These are phyloP conservation scores for Meles meles DNA, from an alignment of 2,113 vertebrate species.

Conservation along the genomic window DNA sequence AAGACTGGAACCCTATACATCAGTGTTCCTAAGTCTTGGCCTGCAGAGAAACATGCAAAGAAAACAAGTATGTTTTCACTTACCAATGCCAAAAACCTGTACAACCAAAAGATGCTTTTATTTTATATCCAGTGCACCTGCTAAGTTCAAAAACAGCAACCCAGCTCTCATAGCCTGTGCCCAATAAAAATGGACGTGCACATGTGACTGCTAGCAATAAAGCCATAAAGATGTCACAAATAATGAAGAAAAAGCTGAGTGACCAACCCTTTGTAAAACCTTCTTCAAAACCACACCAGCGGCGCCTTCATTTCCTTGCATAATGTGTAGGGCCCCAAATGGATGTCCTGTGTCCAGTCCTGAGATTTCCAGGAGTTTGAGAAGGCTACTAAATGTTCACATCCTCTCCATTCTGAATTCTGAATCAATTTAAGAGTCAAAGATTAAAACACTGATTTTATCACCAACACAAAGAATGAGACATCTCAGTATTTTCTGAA, in stretches of 20 bases:
- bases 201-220: constrained; percentile 30
- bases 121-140: constrained; percentile 40
- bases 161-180: background rate
- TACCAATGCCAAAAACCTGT: background rate
- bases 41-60: background rate
- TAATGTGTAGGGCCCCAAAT: background rate
- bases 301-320: background rate
- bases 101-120: constrained; percentile 2
- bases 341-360: background rate
- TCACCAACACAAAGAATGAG: background rate
- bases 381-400: background rate
- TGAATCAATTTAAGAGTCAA: constrained; percentile 7
- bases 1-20: background rate
- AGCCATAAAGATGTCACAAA: constrained; percentile 43
- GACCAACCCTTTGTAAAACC: background rate
- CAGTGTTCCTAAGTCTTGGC: background rate
- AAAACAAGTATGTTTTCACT: background rate
- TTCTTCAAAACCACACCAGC: background rate
- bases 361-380: background rate
- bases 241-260: background rate
- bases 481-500: background rate
- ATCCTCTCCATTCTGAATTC: background rate
- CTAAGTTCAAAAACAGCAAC: constrained; percentile 46
- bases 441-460: background rate
- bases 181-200: constrained; percentile 4